These are phyloP conservation scores for Arion vulgaris DNA, from an alignment of 1,140 invertebrate species.

Conservation along the genomic window DNA sequence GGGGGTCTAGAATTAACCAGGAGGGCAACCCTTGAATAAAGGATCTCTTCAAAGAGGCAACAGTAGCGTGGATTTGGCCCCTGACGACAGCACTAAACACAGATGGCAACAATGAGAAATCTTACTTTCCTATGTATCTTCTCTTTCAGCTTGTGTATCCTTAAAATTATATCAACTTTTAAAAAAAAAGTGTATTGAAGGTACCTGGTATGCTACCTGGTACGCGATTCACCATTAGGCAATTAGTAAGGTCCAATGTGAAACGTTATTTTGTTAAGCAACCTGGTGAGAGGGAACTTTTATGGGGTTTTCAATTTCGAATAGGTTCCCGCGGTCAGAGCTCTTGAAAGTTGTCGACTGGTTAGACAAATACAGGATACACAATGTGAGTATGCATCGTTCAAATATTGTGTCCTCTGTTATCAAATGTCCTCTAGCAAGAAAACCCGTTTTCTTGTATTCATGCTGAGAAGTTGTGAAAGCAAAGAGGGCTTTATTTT, in stretches of 20 bases:
- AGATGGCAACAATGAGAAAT: background rate
- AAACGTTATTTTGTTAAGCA: background rate
- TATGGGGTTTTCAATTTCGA: background rate
- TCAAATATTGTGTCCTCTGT: background rate
- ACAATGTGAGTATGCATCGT: background rate
- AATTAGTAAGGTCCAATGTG: background rate
- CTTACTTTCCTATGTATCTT: background rate
- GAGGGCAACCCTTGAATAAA: background rate
- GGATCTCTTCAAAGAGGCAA: background rate
- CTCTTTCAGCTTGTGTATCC: background rate
- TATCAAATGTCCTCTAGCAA: background rate
- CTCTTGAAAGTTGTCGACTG: background rate
- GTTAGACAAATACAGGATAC: background rate
- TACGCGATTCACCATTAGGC: background rate
- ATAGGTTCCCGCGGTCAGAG: background rate
- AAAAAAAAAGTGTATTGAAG: background rate
- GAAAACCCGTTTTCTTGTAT: background rate
- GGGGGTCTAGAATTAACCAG: background rate
- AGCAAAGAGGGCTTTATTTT: background rate
- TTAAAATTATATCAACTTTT: background rate
- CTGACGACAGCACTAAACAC: background rate
- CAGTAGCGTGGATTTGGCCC: background rate
- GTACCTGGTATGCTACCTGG: background rate
- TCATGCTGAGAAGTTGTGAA: background rate
- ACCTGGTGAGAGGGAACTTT: background rate